These are phyloP conservation scores for Automeris io DNA, from an alignment of 2,888 invertebrate genomes.

Conservation along the genomic window DNA sequence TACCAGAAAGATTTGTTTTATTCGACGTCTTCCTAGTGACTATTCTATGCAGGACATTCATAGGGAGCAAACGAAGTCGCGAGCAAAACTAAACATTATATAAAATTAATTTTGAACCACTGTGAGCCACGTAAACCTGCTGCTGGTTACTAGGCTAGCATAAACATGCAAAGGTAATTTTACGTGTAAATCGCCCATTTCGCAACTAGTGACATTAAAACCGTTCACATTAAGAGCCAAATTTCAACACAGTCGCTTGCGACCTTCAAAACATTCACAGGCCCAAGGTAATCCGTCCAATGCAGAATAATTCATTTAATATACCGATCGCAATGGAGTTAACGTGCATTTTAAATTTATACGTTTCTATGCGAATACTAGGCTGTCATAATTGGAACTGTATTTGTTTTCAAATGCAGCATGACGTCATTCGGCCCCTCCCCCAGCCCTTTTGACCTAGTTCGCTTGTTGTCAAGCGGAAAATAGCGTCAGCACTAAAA, in stretches of 20 bases:
- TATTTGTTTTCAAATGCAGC: conserved; percentile 43
- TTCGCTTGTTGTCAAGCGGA: conserved; percentile 52
- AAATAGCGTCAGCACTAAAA: conserved; percentile 27
- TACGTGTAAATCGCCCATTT: conserved; percentile 15
- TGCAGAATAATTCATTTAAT: conserved; percentile 18
- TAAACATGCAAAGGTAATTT: conserved; percentile 22
- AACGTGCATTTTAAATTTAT: conserved; percentile 23
- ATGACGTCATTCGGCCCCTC: conserved; percentile 45
- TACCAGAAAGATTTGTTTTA: no score
- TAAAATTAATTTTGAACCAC: not conserved
- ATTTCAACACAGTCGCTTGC: conserved; percentile 18
- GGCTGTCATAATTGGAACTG: conserved; percentile 17
- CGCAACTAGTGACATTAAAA: conserved; percentile 2
- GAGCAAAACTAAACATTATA: no score
- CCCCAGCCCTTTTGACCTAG: conserved; percentile 59
- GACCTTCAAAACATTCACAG: conserved; percentile 21
- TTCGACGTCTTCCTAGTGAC: no score
- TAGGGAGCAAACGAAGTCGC: no score
- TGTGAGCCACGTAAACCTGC: not conserved
- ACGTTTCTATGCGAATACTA: conserved; percentile 12
- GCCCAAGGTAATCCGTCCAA: conserved; percentile 22
- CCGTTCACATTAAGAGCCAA: not conserved
- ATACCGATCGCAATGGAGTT: conserved; percentile 19
- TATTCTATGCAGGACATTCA: no score
- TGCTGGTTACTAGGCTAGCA: conserved; percentile 22